Base-by-base conservation (phyloP, 2,113 vertebrate species). In the Steatornis caripensis region DNA sequence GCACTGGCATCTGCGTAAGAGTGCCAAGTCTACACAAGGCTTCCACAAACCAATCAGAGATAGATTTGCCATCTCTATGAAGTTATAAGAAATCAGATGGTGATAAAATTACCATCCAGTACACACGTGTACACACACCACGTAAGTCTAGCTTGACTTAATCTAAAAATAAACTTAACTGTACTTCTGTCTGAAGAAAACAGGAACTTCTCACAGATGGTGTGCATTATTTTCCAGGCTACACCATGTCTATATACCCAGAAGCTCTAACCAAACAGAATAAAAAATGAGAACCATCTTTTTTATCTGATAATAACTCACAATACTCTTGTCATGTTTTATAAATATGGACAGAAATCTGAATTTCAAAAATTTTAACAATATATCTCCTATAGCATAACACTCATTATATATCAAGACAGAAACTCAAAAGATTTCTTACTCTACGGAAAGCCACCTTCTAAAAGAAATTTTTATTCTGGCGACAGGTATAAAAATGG, bases 281-380 rank as follows among this genome's bases (percentile, higher is more conserved):
- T 96, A 90, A 96, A 80, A 90, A 87, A 66, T 72, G 41, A 91
- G 78, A 86, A 49, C 49, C 12, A 84, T 86, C 39, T 34, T 54
- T 95, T 95, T 93, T 29, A 39, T 62, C 65, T 84, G 36, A 72
- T 91, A 95, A 74, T 89, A 84, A 89, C 65, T 74, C 60, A 85
- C 41, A 70, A 61, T 43, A 60, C 12, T 83, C 53, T 62, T 91
- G 78, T 93, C n/a, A 88, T 85, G 58, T 94, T 97, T 95, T 89
- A 92, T 66, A 91, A 97, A 96, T 96, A 94, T 41, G 29, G 86
- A 93, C 62, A 87, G 48, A 88, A 93, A 97, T 94, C 72, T 83
- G n/a, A 72, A 75, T 85, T 91, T 95, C 22, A 77, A 91, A 97
- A 91, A 49, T 30, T 69, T 85, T 94, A 91, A 39, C 46, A 78